phyloP scores from a whole-genome alignment of 2,888 invertebrate species.

The Apotomis turbidana region DNA sequence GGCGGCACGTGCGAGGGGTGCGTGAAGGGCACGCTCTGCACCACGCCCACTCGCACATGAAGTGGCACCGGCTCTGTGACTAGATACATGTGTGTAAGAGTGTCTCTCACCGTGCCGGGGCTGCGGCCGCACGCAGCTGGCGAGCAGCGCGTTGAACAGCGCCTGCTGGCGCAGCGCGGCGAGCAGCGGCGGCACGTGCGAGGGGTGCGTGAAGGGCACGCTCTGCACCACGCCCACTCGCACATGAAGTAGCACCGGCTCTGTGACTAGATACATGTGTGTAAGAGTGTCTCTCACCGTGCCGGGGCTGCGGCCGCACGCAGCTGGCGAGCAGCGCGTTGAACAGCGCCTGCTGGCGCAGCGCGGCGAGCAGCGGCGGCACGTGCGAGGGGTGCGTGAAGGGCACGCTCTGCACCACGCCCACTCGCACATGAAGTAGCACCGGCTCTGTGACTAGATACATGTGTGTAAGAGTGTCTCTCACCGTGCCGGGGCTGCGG shows the following conservation, averaged over 20 bases:
- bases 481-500: constrained; percentile 91
- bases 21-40: too few species aligned
- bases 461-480: constrained; percentile 80
- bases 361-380: constrained; percentile 72
- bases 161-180: constrained; percentile 94
- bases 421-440: constrained; percentile 53
- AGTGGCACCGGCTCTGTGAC: too few species aligned
- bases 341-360: constrained; percentile 84
- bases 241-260: too few species aligned
- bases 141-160: constrained; percentile 94
- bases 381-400: constrained; percentile 94
- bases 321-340: constrained; percentile 92
- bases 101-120: constrained; percentile 69
- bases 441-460: too few species aligned
- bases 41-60: too few species aligned
- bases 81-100: too few species aligned
- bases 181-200: constrained; percentile 94
- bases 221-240: constrained; percentile 84
- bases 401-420: constrained; percentile 92
- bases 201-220: constrained; percentile 50
- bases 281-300: constrained; percentile 88
- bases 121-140: constrained; percentile 90
- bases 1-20: constrained; percentile 82
- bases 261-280: too few species aligned
- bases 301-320: constrained; percentile 91